A percentile compares a stretch with the other conserved stretches of the same genome.
These are phyloP conservation scores for Tryphoninae sp. DNA, from an alignment of 2,888 invertebrate species.

Conservation along the genomic window DNA sequence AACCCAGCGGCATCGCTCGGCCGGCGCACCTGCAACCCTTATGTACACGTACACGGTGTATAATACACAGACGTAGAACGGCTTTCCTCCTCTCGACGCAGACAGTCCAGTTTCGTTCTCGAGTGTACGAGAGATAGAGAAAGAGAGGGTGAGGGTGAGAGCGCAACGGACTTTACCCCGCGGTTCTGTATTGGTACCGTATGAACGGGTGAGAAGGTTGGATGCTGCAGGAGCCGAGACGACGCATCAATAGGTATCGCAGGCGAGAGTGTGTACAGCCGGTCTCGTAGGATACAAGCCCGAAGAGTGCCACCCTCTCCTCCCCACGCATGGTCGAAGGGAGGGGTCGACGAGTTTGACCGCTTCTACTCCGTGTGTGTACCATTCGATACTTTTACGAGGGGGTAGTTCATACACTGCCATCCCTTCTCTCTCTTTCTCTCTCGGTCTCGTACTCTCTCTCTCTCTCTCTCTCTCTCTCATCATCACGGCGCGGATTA, in stretches of 20 bases:
- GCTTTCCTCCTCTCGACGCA: constrained; percentile 9
- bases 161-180: too few relatives aligned
- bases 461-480: not conserved
- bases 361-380: constrained; percentile 7
- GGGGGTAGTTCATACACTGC: not conserved
- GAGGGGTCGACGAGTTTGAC: constrained; percentile 25
- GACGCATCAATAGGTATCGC: not conserved
- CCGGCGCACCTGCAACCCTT: constrained; percentile 51
- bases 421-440: not conserved
- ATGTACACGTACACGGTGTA: too few relatives aligned
- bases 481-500: constrained; percentile 54
- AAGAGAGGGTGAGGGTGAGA: too few relatives aligned
- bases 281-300: not conserved
- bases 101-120: not conserved
- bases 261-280: not conserved
- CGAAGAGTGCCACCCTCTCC: not conserved
- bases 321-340: not conserved
- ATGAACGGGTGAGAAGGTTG: not conserved
- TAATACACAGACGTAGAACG: too few relatives aligned
- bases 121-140: too few relatives aligned
- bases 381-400: constrained; percentile 49
- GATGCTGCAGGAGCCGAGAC: not conserved
- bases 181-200: not conserved
- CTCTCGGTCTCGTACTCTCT: not conserved
- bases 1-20: constrained; percentile 60